These are phyloP conservation scores for Chironomus tepperi DNA, from an alignment of 1,140 invertebrate species.

Conservation along the genomic window DNA sequence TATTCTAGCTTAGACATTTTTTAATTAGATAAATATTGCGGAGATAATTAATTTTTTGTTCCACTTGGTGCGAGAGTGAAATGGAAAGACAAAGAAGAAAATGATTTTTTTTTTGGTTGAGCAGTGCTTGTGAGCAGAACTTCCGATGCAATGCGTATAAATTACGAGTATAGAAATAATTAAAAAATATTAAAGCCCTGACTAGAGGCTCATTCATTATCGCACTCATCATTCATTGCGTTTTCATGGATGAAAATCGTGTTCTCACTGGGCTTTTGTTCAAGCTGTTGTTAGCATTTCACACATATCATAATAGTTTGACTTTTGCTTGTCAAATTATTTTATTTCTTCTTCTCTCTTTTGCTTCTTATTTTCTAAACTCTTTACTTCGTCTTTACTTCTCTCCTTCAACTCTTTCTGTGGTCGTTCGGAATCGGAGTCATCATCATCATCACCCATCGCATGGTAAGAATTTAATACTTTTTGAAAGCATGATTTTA, in stretches of 20 bases:
- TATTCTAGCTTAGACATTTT: not conserved
- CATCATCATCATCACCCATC: too few species aligned
- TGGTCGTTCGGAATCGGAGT: too few species aligned
- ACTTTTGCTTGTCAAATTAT: constrained; percentile 20
- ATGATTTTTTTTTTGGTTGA: too few species aligned
- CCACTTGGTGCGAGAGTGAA: not conserved
- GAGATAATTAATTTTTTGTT: constrained; percentile 20
- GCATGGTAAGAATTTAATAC: too few species aligned
- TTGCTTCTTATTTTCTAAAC: not conserved
- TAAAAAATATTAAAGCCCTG: not conserved
- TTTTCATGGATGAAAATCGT: not conserved
- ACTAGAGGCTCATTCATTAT: not conserved
- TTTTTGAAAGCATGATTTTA: too few species aligned
- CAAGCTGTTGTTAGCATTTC: constrained; percentile 5
- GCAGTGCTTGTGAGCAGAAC: too few species aligned
- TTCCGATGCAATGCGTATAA: too few species aligned
- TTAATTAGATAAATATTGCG: constrained; percentile 22
- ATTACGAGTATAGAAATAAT: too few species aligned
- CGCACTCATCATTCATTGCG: constrained; percentile 16
- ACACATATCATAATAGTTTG: constrained; percentile 24
- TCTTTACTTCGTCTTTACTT: too few species aligned
- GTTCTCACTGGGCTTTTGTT: not conserved
- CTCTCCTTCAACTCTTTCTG: too few species aligned
- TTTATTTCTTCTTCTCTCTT: not conserved
- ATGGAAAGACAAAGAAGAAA: too few species aligned